Evolutionary conservation across 2,113 vertebrate genomes (phyloP), one percentile per base, ranked within the genome.

Genomic region (Polypterus bichir): DNA sequence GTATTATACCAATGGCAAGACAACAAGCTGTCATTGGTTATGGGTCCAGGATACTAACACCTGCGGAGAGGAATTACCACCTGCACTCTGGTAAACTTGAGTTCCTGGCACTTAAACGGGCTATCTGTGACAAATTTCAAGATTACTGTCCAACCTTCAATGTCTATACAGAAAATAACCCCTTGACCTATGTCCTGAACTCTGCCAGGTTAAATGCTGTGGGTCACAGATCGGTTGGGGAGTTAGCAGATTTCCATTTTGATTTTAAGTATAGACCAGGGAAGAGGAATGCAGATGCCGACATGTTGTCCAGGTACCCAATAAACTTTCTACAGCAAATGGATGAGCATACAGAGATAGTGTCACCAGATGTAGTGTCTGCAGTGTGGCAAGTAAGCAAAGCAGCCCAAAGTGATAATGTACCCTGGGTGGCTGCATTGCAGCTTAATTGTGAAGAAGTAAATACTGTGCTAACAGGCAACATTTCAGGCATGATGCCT

Each of bases 11-110:
- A 47, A 59, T 27, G 45, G 8, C 54, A 57, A 48, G 7, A 4
- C 7, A 60, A 62, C 3, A 64, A 64, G 44, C 62, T 65, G 55
- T 60, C 7, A 62, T 61, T 1, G 62, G 59, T 1, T 60, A 66
- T 47, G 62, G 67, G 4, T 65, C 52, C 6, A 47, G 60, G 7
- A 67, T 62, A 45, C 46, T 70, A 3, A 70, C 65, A 27, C 2
- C 11, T 53, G 3, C 59, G 49, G 44, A 55, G 54, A 67, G 65
- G 9, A 70, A 67, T 44, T 64, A 70, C 5, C 59, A 65, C 11
- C n/a, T 70, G n/a, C 65, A 70, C 44, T 70, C 66, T 4, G 59
- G 66, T 5, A 64, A 68, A n/a, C 7, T 69, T 10, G 65, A 66
- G 11, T 59, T 63, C 48, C 49, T 66, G 3, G 65, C 60, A 5